A percentile compares a stretch with the other conserved stretches of the same genome.
These are phyloP conservation scores for Barbus barbus DNA, from an alignment of 2,113 vertebrate species.

Conservation along the genomic window DNA sequence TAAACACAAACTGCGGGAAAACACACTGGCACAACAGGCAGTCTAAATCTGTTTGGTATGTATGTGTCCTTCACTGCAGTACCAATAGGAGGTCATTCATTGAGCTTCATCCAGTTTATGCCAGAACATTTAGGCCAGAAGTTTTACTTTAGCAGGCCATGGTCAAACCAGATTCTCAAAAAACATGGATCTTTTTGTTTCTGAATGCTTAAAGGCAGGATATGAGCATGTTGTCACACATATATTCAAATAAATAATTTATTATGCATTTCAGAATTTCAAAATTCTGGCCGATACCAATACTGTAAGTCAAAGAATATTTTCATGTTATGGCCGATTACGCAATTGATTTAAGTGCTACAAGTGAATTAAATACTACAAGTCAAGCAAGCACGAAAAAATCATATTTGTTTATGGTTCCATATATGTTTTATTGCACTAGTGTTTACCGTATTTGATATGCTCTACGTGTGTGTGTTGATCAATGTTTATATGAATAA, in stretches of 20 bases:
- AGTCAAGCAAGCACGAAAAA: neutral
- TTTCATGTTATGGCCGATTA: neutral
- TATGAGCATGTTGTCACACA: neutral
- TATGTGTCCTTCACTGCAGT: slow-evolving; percentile 66
- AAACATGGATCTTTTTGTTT: neutral
- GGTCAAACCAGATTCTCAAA: slow-evolving; percentile 56
- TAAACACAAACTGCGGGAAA: slow-evolving; percentile 66
- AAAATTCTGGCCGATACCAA: neutral
- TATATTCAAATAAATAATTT: neutral
- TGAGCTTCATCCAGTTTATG: slow-evolving; percentile 41
- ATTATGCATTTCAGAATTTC: too few relatives aligned
- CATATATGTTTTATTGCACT: neutral
- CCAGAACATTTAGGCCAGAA: slow-evolving; percentile 58
- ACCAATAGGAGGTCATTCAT: slow-evolving; percentile 64
- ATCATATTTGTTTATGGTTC: neutral
- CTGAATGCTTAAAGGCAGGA: neutral
- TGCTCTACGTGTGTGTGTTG: too few relatives aligned
- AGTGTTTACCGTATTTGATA: too few relatives aligned
- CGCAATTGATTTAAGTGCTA: too few relatives aligned
- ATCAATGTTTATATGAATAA: too few relatives aligned
- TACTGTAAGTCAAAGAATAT: neutral
- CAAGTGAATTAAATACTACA: too few relatives aligned
- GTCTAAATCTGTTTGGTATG: slow-evolving; percentile 72
- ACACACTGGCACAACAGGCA: slow-evolving; percentile 58
- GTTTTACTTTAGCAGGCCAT: slow-evolving; percentile 65